Conservation (phyloP, 2,797 vertebrate species). For the Semaprochilodus insignis region DNA sequence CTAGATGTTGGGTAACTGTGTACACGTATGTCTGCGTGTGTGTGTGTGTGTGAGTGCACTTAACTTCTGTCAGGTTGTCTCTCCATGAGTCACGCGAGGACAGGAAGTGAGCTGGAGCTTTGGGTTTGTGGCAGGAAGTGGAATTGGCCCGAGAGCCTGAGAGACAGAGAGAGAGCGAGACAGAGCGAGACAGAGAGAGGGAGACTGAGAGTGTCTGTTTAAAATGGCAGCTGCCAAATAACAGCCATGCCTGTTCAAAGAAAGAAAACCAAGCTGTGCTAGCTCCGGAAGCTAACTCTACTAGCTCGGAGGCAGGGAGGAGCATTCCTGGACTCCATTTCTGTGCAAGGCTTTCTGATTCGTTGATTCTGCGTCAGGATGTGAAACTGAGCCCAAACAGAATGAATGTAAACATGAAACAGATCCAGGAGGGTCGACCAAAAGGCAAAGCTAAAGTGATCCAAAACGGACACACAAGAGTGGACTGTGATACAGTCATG, state of each 20-base stretch:
- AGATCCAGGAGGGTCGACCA: conserved; percentile 3
- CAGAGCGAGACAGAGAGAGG: conserved; percentile 12
- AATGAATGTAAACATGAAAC: conserved; percentile 1
- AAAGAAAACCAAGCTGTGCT: conserved; percentile 33
- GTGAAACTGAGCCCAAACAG: conserved; percentile 25
- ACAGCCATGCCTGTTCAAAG: conserved; percentile 43
- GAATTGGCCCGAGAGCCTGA: conserved; percentile 40
- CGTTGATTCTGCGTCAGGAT: conserved; percentile 29
- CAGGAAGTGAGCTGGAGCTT: conserved; percentile 57
- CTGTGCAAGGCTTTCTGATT: conserved; percentile 7
- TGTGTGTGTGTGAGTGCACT: background rate
- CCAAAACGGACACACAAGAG: background rate
- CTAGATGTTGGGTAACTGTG: background rate
- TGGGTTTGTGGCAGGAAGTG: conserved; percentile 57
- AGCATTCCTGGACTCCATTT: background rate
- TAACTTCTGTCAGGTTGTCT: conserved; percentile 26
- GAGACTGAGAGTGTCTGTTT: conserved; percentile 40
- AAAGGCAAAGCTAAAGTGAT: background rate
- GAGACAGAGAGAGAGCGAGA: conserved; percentile 18
- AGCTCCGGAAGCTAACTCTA: conserved; percentile 30
- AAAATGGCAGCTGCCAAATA: conserved; percentile 38
- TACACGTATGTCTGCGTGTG: background rate
- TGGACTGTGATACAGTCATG: no score
- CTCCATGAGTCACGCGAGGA: conserved; percentile 34
- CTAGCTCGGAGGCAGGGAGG: conserved; percentile 19